Conservation (phyloP, 2,797 vertebrate genomes). For the Delichon dasypus region DNA sequence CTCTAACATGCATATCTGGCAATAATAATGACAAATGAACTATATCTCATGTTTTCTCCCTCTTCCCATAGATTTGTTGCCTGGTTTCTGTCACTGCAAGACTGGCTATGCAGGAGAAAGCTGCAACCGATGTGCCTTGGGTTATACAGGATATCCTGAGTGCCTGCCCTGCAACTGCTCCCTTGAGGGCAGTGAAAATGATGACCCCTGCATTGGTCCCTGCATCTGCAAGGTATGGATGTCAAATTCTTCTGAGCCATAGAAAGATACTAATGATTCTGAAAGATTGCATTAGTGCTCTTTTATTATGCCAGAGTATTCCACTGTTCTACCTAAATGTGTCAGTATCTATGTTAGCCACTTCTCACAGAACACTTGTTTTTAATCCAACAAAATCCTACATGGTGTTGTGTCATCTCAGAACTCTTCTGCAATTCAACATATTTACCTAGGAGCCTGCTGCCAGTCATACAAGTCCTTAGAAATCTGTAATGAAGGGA, state of each 20-base stretch:
- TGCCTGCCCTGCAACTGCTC: slow-evolving; percentile 90
- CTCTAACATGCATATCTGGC: not conserved
- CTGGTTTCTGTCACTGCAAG: slow-evolving; percentile 92
- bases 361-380: not conserved
- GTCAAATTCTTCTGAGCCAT: not conserved
- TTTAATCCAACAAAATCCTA: not conserved
- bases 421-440: not conserved
- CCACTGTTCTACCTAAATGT: not conserved
- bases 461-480: not conserved
- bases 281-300: not conserved
- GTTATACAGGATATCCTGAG: slow-evolving; percentile 86
- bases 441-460: not conserved
- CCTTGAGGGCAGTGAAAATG: slow-evolving; percentile 85
- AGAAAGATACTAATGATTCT: not conserved
- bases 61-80: slow-evolving; percentile 77
- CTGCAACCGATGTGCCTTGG: slow-evolving; percentile 88
- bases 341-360: not conserved
- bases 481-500: not conserved
- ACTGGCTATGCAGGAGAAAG: slow-evolving; percentile 85
- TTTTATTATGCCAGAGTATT: not conserved
- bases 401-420: not conserved
- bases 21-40: not conserved
- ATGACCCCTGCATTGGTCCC: slow-evolving; percentile 87
- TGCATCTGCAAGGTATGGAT: slow-evolving; percentile 91
- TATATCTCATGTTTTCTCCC: not conserved